These are phyloP conservation scores for Bufo gargarizans DNA, from an alignment of 2,113 vertebrate species.

Conservation along the genomic window DNA sequence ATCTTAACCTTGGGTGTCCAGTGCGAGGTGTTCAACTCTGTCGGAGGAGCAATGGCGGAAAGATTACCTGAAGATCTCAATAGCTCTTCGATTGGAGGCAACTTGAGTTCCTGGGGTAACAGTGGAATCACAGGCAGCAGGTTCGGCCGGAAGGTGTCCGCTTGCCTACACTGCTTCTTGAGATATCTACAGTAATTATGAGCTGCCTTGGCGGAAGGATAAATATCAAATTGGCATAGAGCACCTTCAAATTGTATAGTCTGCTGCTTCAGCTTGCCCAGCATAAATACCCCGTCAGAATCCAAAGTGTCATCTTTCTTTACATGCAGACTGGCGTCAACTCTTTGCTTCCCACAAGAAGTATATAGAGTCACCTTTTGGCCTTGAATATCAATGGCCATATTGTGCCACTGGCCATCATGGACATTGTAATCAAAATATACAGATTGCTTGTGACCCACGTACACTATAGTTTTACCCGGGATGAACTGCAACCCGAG, in stretches of 20 bases:
- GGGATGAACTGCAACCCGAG: constrained; percentile 90
- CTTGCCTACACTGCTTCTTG: constrained; percentile 92
- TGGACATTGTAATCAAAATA: constrained; percentile 91
- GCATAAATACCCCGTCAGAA: constrained; percentile 86
- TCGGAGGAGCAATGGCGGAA: constrained; percentile 65
- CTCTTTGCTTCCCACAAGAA: constrained; percentile 83
- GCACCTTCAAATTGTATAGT: constrained; percentile 92
- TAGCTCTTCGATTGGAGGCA: constrained; percentile 58
- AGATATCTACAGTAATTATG: constrained; percentile 96
- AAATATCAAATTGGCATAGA: constrained; percentile 95
- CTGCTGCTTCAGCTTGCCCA: constrained; percentile 88
- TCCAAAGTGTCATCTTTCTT: constrained; percentile 81
- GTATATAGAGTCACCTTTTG: constrained; percentile 84
- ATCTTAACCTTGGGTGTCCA: constrained; percentile 50
- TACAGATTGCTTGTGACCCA: constrained; percentile 84
- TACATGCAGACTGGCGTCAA: constrained; percentile 79
- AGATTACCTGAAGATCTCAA: constrained; percentile 68
- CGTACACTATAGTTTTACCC: constrained; percentile 80
- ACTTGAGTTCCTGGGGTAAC: constrained; percentile 72
- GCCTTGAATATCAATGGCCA: constrained; percentile 84
- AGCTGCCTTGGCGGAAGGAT: constrained; percentile 91
- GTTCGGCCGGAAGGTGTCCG: constrained; percentile 80
- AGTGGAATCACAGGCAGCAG: constrained; percentile 78
- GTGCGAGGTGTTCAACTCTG: constrained; percentile 55
- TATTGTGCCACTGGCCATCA: constrained; percentile 90